Conservation (phyloP, 1,140 invertebrate genomes). For the Diabrotica virgifera region DNA sequence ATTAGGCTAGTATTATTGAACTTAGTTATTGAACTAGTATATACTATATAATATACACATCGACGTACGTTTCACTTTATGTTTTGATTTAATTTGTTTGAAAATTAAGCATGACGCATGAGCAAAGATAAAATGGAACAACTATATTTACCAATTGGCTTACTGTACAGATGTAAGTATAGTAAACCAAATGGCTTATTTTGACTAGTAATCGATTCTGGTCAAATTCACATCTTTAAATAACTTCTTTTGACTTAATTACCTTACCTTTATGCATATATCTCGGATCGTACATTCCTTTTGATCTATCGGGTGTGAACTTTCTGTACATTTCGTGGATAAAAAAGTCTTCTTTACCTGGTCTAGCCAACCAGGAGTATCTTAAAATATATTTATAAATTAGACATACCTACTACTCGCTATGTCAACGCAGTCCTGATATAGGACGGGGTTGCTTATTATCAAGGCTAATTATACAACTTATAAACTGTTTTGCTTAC, state of each 20-base stretch:
- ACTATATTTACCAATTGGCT: no score
- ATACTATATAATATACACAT: no score
- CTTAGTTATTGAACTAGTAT: no score
- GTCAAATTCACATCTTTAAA: neutral
- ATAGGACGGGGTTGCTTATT: neutral
- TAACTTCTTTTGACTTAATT: constrained; percentile 3
- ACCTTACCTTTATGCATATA: constrained; percentile 31
- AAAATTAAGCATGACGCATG: no score
- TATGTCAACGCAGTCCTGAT: neutral
- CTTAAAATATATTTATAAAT: constrained; percentile 26
- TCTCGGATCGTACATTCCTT: constrained; percentile 27
- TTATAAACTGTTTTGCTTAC: no score
- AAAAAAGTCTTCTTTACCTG: constrained; percentile 51
- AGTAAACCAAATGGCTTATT: no score
- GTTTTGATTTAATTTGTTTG: no score
- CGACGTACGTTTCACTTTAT: no score
- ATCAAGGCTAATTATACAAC: neutral
- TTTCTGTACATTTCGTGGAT: constrained; percentile 50
- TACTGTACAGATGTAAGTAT: no score
- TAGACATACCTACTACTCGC: neutral
- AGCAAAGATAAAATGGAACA: no score
- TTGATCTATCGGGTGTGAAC: constrained; percentile 46
- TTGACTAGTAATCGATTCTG: no score
- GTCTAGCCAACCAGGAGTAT: constrained; percentile 53
- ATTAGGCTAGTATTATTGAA: no score